Conservation (phyloP, 2,797 vertebrate species). For the Hydrocynus forskahlii region DNA sequence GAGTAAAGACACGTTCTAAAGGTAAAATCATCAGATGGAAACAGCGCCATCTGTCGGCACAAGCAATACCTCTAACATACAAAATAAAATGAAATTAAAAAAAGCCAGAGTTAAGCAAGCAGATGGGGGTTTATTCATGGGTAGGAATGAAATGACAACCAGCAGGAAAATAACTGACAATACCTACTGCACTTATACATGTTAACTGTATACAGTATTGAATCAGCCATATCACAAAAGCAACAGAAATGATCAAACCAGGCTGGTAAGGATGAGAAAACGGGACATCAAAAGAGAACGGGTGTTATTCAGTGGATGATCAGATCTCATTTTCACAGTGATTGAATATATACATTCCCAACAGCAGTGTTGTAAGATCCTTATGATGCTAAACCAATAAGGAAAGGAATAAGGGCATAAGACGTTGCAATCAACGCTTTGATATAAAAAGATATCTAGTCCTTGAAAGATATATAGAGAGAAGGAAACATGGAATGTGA, state of each 20-base stretch:
- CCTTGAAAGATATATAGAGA: conserved; percentile 18
- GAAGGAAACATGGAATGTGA: conserved; percentile 49
- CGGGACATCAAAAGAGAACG: conserved; percentile 16
- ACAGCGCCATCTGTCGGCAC: conserved; percentile 6
- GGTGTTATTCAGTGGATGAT: conserved; percentile 51
- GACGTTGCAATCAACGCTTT: conserved; percentile 30
- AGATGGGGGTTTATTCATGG: conserved; percentile 78
- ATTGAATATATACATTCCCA: conserved; percentile 75
- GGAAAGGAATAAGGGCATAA: conserved; percentile 39
- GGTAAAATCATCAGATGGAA: background rate
- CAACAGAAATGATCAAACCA: conserved; percentile 46
- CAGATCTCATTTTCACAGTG: conserved; percentile 78
- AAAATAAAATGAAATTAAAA: background rate
- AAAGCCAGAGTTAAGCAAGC: conserved; percentile 67
- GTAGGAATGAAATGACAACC: conserved; percentile 70
- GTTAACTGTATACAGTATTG: conserved; percentile 70
- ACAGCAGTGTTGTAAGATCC: conserved; percentile 62
- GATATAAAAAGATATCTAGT: conserved; percentile 29
- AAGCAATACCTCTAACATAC: background rate
- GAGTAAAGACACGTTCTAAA: background rate
- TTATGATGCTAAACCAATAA: conserved; percentile 58
- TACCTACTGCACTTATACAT: conserved; percentile 67
- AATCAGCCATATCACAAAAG: conserved; percentile 55
- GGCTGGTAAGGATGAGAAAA: conserved; percentile 37
- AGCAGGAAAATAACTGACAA: conserved; percentile 57